Conservation (phyloP, 2,888 invertebrate genomes). For the Slavum lentiscoides region DNA sequence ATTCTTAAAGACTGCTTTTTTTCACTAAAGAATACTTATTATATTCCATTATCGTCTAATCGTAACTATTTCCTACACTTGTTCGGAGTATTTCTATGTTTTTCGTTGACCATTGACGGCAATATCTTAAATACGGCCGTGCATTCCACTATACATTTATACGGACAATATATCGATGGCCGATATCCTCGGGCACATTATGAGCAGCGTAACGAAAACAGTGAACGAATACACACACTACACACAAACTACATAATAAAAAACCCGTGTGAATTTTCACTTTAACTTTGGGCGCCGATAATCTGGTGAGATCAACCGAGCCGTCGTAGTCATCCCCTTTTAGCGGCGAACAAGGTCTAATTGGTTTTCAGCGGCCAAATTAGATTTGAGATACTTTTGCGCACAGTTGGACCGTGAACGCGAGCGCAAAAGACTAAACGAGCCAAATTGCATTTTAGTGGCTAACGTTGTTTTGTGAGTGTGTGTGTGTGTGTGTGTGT, state of each 20-base stretch:
- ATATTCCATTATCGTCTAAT: too few relatives aligned
- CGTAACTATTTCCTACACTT: too few relatives aligned
- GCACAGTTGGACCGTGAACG: conserved; percentile 12
- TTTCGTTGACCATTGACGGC: too few relatives aligned
- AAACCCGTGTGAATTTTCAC: not conserved
- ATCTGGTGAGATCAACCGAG: not conserved
- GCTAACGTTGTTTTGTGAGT: not conserved
- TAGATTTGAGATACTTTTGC: conserved; percentile 33
- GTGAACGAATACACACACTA: not conserved
- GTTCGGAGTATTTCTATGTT: too few relatives aligned
- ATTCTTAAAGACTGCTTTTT: too few relatives aligned
- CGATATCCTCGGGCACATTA: too few relatives aligned
- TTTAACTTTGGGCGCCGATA: not conserved
- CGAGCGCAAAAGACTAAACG: not conserved
- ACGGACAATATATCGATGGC: too few relatives aligned
- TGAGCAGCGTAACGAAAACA: not conserved
- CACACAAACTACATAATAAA: not conserved
- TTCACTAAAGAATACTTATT: too few relatives aligned
- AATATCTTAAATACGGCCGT: too few relatives aligned
- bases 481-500: not conserved
- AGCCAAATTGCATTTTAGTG: conserved; percentile 16
- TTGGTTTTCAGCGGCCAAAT: conserved; percentile 38
- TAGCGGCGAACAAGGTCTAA: conserved; percentile 10
- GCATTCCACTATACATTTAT: too few relatives aligned
- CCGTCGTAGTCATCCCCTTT: too few relatives aligned